Evolutionary conservation across 1,140 invertebrate genomes (phyloP).

Genomic region (Lordiphosa mommai): DNA sequence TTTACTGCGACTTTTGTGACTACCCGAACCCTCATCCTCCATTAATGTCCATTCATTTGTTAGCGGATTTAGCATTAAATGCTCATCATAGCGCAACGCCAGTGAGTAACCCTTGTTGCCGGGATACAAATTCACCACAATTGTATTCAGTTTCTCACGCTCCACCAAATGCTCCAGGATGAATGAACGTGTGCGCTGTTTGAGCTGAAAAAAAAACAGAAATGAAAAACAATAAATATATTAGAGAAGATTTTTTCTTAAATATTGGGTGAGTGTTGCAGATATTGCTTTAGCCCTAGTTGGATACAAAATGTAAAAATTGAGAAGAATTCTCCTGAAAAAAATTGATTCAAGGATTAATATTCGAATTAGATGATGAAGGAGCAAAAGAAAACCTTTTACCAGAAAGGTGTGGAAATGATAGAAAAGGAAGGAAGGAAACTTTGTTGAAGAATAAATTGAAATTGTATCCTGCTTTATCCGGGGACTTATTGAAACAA

Average conservation of each 20-base stretch:
- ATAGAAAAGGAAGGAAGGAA: no score
- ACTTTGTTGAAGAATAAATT: no score
- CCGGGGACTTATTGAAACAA: no score
- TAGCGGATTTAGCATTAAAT: slow-evolving; percentile 48
- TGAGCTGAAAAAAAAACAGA: slow-evolving; percentile 54
- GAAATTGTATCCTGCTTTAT: no score
- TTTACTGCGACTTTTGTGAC: slow-evolving; percentile 45
- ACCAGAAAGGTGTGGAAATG: no score
- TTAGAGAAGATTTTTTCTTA: neutral
- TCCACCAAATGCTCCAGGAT: slow-evolving; percentile 91
- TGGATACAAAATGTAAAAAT: no score
- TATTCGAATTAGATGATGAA: no score
- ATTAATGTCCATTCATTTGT: slow-evolving; percentile 54
- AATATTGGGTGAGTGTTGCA: no score
- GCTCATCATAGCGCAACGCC: slow-evolving; percentile 84
- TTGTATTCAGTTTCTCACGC: slow-evolving; percentile 91
- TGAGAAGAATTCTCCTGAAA: no score
- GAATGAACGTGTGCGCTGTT: slow-evolving; percentile 82
- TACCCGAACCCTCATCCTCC: slow-evolving; percentile 5
- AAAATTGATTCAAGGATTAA: no score
- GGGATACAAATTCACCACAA: slow-evolving; percentile 94
- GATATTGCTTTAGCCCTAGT: no score
- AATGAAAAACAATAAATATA: neutral
- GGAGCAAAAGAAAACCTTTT: no score
- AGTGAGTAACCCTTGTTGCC: slow-evolving; percentile 95